A percentile compares a stretch with the other conserved stretches of the same genome.
Conservation (phyloP, 2,888 invertebrate species). For the Oxycera nigricornis region DNA sequence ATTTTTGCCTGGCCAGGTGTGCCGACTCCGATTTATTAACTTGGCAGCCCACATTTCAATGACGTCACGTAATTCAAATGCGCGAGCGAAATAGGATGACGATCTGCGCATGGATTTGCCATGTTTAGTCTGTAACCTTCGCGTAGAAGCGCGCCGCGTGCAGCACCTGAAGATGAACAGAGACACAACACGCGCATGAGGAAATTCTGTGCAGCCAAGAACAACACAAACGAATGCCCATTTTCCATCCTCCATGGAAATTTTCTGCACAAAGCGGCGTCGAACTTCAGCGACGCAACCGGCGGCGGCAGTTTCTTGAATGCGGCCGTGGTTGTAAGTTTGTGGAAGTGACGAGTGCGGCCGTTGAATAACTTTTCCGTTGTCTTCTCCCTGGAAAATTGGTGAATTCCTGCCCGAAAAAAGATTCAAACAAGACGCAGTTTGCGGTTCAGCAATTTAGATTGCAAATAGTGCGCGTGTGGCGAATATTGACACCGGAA, state of each 20-base stretch:
- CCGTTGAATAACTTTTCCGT: conserved; percentile 9
- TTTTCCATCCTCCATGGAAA: neutral
- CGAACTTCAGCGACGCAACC: neutral
- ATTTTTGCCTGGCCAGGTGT: no score
- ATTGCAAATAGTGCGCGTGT: conserved; percentile 23
- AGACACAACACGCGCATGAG: no score
- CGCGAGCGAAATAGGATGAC: no score
- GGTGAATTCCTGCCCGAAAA: neutral
- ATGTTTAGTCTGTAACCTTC: no score
- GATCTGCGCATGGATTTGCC: no score
- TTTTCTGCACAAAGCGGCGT: conserved; percentile 21
- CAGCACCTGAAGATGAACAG: no score
- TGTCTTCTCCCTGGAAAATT: neutral
- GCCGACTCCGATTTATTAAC: no score
- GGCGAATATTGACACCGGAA: conserved; percentile 11
- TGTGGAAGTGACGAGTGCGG: conserved; percentile 8
- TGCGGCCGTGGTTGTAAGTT: conserved; percentile 6
- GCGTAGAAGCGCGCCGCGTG: no score
- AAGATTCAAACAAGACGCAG: neutral
- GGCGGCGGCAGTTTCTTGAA: conserved; percentile 34
- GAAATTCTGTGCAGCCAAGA: neutral
- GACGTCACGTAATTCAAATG: no score
- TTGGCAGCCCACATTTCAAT: no score
- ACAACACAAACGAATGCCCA: neutral
- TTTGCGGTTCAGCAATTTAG: neutral